A percentile compares a stretch with the other conserved stretches of the same genome.
phyloP scores from a whole-genome alignment of 35 echinoderm and acorn worm genomes.

The Ophioderma brevispina region DNA sequence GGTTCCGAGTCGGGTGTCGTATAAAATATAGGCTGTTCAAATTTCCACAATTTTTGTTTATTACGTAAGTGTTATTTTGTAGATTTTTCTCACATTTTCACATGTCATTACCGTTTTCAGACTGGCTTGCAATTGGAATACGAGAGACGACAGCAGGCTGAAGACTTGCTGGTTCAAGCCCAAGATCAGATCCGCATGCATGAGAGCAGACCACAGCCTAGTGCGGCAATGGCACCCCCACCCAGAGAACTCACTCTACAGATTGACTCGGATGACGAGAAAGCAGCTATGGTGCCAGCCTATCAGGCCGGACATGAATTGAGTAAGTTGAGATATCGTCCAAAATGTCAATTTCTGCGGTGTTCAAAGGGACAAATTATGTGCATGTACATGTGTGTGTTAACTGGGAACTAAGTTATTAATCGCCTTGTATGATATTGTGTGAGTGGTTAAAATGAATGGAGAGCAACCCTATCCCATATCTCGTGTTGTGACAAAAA shows the following conservation, averaged over 20 bases:
- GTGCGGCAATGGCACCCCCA: neutral
- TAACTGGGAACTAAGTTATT: neutral
- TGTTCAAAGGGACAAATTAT: neutral
- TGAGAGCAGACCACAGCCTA: slow-evolving; percentile 21
- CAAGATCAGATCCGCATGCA: slow-evolving; percentile 34
- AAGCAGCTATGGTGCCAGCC: slow-evolving; percentile 33
- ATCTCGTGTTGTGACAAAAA: too few relatives aligned
- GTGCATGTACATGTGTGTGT: neutral
- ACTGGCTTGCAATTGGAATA: slow-evolving; percentile 38
- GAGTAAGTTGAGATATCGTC: neutral
- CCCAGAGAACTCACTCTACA: slow-evolving; percentile 26
- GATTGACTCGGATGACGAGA: slow-evolving; percentile 50
- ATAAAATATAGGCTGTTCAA: too few relatives aligned
- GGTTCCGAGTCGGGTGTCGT: neutral
- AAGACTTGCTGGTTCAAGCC: slow-evolving; percentile 26
- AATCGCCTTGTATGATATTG: neutral
- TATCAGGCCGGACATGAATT: slow-evolving; percentile 54
- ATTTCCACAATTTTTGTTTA: neutral
- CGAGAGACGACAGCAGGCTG: slow-evolving; percentile 20
- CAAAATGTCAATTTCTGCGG: neutral
- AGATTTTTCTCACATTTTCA: neutral
- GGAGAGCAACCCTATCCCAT: neutral
- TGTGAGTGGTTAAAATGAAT: neutral
- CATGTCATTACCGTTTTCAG: neutral
- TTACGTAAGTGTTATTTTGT: neutral